A percentile compares a stretch with the other conserved stretches of the same genome.
Conservation (phyloP, 2,797 vertebrate species). For the Chiloscyllium punctatum region DNA sequence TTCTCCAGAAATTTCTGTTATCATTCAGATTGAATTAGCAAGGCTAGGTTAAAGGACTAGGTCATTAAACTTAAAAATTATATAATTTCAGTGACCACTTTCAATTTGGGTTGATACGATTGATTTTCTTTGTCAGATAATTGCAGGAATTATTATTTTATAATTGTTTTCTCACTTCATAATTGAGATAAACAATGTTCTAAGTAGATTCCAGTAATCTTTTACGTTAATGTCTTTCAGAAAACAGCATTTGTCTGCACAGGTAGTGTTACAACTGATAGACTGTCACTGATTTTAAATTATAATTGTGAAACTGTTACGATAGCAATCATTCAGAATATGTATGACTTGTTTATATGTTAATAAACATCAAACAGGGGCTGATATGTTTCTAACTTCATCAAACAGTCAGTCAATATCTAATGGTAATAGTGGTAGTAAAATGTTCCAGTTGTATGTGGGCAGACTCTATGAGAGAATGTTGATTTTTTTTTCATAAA, state of each 20-base stretch:
- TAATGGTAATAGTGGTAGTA: background rate
- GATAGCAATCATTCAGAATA: background rate
- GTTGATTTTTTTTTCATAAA: background rate
- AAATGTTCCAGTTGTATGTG: background rate
- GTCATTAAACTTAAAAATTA: background rate
- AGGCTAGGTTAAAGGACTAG: background rate
- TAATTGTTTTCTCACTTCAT: background rate
- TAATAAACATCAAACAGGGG: background rate
- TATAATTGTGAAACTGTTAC: constrained; percentile 14
- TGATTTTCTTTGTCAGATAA: background rate
- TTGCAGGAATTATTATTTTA: background rate
- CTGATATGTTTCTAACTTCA: background rate
- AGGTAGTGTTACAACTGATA: background rate
- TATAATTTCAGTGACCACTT: background rate
- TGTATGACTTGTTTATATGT: background rate
- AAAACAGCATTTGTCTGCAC: background rate
- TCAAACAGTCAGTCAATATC: background rate
- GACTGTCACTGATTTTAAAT: background rate
- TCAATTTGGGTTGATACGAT: background rate
- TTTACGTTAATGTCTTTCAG: background rate
- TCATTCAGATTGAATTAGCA: background rate
- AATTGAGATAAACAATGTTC: background rate
- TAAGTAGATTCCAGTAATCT: background rate
- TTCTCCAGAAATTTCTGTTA: too few relatives aligned
- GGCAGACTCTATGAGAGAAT: background rate